Base-by-base conservation (phyloP, 2,888 invertebrate genomes). In the Halictus quadricinctus region DNA sequence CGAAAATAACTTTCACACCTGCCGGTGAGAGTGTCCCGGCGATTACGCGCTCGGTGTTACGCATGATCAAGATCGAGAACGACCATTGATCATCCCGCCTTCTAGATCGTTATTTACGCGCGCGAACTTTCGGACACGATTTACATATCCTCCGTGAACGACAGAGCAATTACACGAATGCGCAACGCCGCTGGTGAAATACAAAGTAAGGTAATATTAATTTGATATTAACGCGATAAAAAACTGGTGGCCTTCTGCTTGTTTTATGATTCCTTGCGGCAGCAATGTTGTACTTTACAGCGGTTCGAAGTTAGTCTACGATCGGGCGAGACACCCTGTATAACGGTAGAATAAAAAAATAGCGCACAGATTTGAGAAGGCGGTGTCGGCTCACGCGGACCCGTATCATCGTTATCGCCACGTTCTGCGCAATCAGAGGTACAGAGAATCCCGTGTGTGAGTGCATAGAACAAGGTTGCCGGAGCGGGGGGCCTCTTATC, bases 1-100 rank as follows among this genome's bases (percentile, higher is more conserved):
- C 50, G 73, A 81, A 87, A 81, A 83, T 80, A 83, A 64, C 66
- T 79, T 81, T 87, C 81, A 83, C 80, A 81, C 70, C 78, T 83
- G 54, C 66, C 21, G 60, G 79, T 83, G 69, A 83, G 77, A 66
- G 36, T 76, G 83, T 69, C 77, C 77, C 36, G 36, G 60, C 43
- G 69, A 79, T 81, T 81, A 86, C 76, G 80, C 36, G 21, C 36
- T 8, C 36, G 50, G 41, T 79, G 79, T 79, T 79, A 79, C 64
- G 74, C 74, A 25, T 66, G 76, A 84, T 81, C 83, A 73, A 70
- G 58, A 83, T 83, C 83, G 76, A 81, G 60, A 50, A 41, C 25
- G n/a, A 66, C 29, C 25, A 74, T 74, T 25, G 29, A 74, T 84
- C 74, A 58, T 77, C 58, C 50, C 13, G 21, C 36, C n/a, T 29